Evolutionary conservation across 2,113 vertebrate genomes (phyloP).

Genomic region (Sapayoa aenigma): DNA sequence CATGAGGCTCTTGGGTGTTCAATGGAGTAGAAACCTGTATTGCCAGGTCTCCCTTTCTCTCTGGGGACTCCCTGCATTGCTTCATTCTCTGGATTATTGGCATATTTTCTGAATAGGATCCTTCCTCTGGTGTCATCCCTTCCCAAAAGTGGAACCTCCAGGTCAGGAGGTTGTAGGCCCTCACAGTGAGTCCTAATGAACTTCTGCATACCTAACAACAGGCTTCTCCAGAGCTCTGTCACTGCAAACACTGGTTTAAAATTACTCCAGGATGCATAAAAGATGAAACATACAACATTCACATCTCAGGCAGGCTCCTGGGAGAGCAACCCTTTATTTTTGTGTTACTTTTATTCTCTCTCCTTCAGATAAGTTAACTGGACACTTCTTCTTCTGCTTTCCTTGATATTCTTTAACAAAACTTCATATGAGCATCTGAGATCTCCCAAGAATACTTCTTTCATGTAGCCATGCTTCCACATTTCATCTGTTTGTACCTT

Average conservation of each 20-base stretch:
- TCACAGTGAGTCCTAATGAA: neutral
- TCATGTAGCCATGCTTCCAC: neutral
- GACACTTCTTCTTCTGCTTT: neutral
- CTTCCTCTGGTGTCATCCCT: neutral
- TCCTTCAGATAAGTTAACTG: neutral
- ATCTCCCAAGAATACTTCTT: neutral
- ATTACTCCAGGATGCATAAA: neutral
- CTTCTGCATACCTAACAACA: neutral
- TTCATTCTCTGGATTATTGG: neutral
- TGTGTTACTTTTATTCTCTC: accelerated
- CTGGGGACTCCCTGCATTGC: accelerated
- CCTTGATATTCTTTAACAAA: neutral
- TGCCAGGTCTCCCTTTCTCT: neutral
- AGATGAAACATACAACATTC: neutral
- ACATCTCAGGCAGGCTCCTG: neutral
- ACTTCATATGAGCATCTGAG: neutral
- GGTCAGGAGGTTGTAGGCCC: neutral
- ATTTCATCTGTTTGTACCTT: neutral
- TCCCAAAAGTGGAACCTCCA: neutral
- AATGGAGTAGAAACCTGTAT: neutral
- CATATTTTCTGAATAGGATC: neutral
- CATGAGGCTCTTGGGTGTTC: neutral
- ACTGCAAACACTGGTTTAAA: neutral
- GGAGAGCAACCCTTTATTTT: neutral
- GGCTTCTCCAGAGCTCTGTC: neutral